Base-by-base conservation (phyloP, 2,113 vertebrate genomes). In the Ondatra zibethicus region DNA sequence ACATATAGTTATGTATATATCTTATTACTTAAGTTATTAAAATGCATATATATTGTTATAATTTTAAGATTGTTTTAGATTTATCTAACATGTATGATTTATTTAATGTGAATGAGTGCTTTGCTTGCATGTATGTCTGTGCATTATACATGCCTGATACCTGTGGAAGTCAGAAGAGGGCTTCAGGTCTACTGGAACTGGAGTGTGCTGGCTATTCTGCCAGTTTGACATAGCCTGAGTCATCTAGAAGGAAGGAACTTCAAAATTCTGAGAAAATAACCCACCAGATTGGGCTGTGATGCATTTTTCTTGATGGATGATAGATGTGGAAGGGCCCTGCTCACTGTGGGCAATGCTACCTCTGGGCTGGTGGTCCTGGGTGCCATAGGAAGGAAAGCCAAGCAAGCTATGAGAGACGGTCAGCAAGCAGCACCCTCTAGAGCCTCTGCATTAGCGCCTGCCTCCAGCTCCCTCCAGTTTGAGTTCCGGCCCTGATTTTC, bases 21-120 rank as follows among this genome's bases (percentile, higher is more conserved):
- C n/a, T 65, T 47, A 61, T 39, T 21, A 94, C 45, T 72, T 65
- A 92, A 93, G 14, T 92, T 91, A 72, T 21, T 63, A 93, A 61
- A 84, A 92, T 87, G 23, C 8, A 92, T 39, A 63, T 27, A 63
- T 63, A 27, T 58, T 65, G 39, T 16, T 63, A 84, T 63, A 63
- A 42, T 29, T 84, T 84, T 84, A 42, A 42, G 21, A 39, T n/a
- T 82, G n/a, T 63, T 63, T 9, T 42, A 58, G 36, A 58, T 82
- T 58, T 61, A 84, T 63, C 61, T 42, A 84, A 63, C 13, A 42
- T 63, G 25, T n/a, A 89, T 88, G 76, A 92, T 94, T 78, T 91
- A 39, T 61, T 82, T 27, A 29, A 39, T 82, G 80, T 82, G 50
- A 19, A 52, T 55, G 55, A 61, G 23, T 61, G 80, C 61, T 39